Evolutionary conservation across 2,113 vertebrate genomes (phyloP).

Genomic region (Myotis davidii): DNA sequence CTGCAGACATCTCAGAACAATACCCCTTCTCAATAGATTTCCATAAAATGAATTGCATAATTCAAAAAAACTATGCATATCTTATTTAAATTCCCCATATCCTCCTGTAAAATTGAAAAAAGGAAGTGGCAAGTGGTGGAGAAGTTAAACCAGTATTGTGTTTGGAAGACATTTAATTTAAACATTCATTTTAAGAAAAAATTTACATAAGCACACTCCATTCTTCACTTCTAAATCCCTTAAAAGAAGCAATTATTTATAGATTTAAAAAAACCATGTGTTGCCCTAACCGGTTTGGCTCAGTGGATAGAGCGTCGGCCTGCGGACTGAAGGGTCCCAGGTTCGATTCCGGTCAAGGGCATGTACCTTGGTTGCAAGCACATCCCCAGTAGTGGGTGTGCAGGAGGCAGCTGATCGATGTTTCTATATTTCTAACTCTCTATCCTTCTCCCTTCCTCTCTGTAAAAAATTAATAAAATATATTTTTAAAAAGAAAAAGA

Average conservation of each 20-base stretch:
- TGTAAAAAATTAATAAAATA: no score
- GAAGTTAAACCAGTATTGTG: not conserved
- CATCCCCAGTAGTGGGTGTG: no score
- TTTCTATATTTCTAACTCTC: no score
- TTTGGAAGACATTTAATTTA: constrained; percentile 4
- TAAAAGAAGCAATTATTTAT: constrained; percentile 3
- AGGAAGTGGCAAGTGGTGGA: not conserved
- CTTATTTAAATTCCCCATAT: constrained; percentile 9
- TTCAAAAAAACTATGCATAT: not conserved
- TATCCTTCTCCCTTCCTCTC: no score
- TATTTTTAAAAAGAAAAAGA: not conserved
- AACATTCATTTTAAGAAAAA: not conserved
- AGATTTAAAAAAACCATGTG: constrained; percentile 8
- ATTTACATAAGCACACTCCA: not conserved
- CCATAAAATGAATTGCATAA: not conserved
- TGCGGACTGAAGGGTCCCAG: no score
- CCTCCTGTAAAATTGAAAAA: not conserved
- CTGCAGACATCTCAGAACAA: not conserved
- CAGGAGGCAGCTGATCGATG: no score
- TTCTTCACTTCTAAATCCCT: not conserved
- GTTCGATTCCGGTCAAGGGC: no score
- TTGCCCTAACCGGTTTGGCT: no score
- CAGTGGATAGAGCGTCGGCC: no score
- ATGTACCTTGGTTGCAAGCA: no score
- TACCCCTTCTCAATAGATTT: not conserved